A percentile compares a stretch with the other conserved stretches of the same genome.
Evolutionary conservation across 2,888 invertebrate species (phyloP).

Genomic region (Caenorhabditis virilis): DNA sequence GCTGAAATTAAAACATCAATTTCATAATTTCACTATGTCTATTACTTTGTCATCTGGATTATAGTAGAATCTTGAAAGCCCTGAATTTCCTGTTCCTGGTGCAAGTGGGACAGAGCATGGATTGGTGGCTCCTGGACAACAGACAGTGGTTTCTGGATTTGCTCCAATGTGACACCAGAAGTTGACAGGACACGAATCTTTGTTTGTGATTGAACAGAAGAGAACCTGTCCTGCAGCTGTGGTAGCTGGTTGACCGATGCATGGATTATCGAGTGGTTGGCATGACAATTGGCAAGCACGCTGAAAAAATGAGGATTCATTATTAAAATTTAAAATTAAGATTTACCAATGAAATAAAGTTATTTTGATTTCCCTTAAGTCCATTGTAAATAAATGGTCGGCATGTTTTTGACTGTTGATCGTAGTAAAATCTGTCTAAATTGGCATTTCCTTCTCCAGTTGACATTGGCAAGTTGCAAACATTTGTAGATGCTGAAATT

Average conservation of each 20-base stretch:
- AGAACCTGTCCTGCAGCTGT: constrained; percentile 65
- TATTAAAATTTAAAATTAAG: neutral
- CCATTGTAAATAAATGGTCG: constrained; percentile 65
- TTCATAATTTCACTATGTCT: neutral
- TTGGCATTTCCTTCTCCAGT: constrained; percentile 66
- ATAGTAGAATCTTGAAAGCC: constrained; percentile 63
- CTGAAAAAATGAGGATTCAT: constrained; percentile 35
- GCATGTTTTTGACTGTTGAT: constrained; percentile 59
- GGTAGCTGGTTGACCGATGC: constrained; percentile 68
- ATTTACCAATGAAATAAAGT: constrained; percentile 59
- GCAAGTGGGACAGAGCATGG: constrained; percentile 68
- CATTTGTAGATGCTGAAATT: constrained; percentile 62
- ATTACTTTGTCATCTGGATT: constrained; percentile 65
- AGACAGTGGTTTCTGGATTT: constrained; percentile 65
- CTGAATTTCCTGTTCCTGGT: constrained; percentile 67
- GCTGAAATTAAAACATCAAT: constrained; percentile 10
- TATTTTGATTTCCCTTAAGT: constrained; percentile 68
- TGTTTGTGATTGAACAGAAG: constrained; percentile 67
- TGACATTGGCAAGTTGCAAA: constrained; percentile 66
- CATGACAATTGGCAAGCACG: constrained; percentile 66
- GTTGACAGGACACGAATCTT: constrained; percentile 62
- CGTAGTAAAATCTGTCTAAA: constrained; percentile 65
- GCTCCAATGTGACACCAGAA: constrained; percentile 67
- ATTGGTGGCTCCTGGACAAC: constrained; percentile 68
- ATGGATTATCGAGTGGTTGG: constrained; percentile 67